These are phyloP conservation scores for Tragelaphus strepsiceros DNA, from an alignment of 2,113 vertebrate genomes.

Conservation along the genomic window DNA sequence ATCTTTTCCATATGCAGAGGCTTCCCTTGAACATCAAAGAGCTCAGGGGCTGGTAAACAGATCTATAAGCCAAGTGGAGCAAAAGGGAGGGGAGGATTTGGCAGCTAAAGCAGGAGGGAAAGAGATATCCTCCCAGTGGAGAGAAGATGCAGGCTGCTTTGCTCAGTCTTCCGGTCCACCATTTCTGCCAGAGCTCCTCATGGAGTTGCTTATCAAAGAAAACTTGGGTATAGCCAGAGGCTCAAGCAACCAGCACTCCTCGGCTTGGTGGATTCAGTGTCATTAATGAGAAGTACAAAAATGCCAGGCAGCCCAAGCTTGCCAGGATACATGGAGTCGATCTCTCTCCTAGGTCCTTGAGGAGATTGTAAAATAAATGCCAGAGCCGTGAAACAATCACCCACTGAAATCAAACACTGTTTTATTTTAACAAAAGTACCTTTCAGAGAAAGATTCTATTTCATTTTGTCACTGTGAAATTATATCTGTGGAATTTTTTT, in stretches of 20 bases:
- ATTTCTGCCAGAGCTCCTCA: background rate
- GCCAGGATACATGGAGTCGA: background rate
- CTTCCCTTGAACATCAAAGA: background rate
- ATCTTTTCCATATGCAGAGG: background rate
- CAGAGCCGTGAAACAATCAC: background rate
- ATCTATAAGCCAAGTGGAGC: background rate
- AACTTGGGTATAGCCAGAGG: background rate
- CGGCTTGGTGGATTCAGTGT: background rate
- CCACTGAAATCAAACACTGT: conserved; percentile 27
- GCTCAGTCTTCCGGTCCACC: background rate
- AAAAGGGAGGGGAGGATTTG: background rate
- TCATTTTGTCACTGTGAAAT: conserved; percentile 62
- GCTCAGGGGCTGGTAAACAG: background rate
- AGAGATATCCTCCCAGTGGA: background rate
- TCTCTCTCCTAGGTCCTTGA: background rate
- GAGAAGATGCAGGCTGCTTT: background rate
- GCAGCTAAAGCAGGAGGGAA: background rate
- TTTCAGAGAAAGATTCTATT: conserved; percentile 52
- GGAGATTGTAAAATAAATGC: conserved; percentile 35
- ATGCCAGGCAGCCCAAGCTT: background rate
- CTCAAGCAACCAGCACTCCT: background rate
- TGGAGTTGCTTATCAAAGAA: background rate
- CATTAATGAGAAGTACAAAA: background rate
- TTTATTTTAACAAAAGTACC: conserved; percentile 37
- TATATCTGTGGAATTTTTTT: conserved; percentile 10